These are phyloP conservation scores for cattle (Bos taurus) DNA, from an alignment of 2,113 vertebrate species.

Conservation along the genomic window DNA sequence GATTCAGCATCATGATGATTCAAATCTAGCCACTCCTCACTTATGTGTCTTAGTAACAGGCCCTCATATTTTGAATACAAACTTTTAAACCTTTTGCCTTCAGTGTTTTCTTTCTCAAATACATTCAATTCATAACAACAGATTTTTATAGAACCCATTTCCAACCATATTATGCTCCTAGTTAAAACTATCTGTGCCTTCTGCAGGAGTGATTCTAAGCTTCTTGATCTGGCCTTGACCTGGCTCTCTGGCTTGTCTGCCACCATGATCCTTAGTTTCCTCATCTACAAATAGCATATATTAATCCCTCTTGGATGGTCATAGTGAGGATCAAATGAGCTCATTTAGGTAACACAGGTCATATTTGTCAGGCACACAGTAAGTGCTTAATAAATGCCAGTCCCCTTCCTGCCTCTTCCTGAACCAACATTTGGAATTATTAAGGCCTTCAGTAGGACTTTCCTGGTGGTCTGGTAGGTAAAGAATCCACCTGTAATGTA, in stretches of 20 bases:
- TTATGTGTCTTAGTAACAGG: neutral
- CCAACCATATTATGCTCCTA: neutral
- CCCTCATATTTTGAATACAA: neutral
- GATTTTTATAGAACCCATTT: neutral
- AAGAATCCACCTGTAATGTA: neutral
- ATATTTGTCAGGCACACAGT: neutral
- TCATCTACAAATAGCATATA: neutral
- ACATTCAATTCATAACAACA: neutral
- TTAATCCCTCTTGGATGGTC: neutral
- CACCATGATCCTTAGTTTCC: neutral
- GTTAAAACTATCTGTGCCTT: neutral
- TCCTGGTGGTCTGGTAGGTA: neutral
- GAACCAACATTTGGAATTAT: neutral
- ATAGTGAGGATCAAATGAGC: neutral
- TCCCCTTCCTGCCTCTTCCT: neutral
- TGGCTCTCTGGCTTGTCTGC: neutral
- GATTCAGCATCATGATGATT: neutral
- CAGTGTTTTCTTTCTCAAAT: neutral
- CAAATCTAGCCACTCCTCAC: neutral
- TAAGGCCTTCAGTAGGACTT: neutral
- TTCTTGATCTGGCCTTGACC: neutral
- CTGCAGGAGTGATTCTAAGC: neutral
- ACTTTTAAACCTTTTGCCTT: neutral
- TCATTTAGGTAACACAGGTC: neutral
- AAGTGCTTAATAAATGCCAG: neutral